These are phyloP conservation scores for Corythaeola cristata DNA, from an alignment of 2,113 vertebrate genomes.

Conservation along the genomic window DNA sequence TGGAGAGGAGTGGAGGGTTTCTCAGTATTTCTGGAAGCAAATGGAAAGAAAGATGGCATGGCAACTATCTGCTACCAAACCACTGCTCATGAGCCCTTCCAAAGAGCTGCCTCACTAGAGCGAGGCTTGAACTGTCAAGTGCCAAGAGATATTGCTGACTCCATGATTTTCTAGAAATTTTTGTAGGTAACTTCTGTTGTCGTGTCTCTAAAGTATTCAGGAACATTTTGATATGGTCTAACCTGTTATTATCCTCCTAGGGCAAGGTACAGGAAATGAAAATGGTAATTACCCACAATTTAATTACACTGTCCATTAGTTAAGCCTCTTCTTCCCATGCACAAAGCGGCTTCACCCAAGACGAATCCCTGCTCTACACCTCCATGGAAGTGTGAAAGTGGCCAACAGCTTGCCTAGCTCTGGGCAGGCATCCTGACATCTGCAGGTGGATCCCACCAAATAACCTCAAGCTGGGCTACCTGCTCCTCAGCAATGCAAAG, in stretches of 20 bases:
- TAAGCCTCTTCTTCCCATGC: not conserved
- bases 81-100: not conserved
- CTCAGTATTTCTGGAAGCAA: not conserved
- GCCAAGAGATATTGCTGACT: not conserved
- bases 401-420: not conserved
- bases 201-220: not conserved
- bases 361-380: not conserved
- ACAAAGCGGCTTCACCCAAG: not conserved
- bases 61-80: not conserved
- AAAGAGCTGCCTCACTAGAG: not conserved
- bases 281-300: not conserved
- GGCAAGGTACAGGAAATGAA: constrained; percentile 20
- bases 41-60: not conserved
- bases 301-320: not conserved
- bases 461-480: not conserved
- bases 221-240: not conserved
- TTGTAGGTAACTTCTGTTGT: not conserved
- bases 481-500: not conserved
- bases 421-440: not conserved
- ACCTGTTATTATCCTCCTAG: constrained; percentile 4
- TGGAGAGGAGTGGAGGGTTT: not conserved
- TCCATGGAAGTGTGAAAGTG: not conserved
- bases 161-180: not conserved
- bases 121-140: not conserved
- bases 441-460: not conserved